A percentile compares a stretch with the other conserved stretches of the same genome.
These are phyloP conservation scores for Anthonomus grandis DNA, from an alignment of 1,140 invertebrate species.

Conservation along the genomic window DNA sequence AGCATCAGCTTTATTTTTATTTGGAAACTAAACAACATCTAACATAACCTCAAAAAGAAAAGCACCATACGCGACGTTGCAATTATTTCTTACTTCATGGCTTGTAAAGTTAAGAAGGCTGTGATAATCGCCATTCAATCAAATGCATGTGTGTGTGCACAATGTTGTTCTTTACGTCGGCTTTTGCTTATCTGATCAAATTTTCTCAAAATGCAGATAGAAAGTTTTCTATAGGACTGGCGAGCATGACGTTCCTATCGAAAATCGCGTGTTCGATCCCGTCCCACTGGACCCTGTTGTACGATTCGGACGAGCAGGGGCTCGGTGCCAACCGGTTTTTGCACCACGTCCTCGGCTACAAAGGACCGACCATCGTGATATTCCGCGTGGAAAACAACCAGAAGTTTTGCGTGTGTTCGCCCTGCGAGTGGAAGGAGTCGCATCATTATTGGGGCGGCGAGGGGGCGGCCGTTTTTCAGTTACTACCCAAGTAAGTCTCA, in stretches of 20 bases:
- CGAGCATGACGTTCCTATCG: slow-evolving; percentile 59
- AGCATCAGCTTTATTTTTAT: too few species aligned
- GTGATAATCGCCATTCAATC: too few species aligned
- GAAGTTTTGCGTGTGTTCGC: slow-evolving; percentile 72
- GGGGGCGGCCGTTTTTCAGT: slow-evolving; percentile 72
- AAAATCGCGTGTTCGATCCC: slow-evolving; percentile 62
- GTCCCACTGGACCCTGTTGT: slow-evolving; percentile 81
- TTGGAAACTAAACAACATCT: too few species aligned
- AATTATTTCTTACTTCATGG: too few species aligned
- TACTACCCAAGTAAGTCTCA: slow-evolving; percentile 68
- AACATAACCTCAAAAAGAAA: too few species aligned
- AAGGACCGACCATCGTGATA: slow-evolving; percentile 78
- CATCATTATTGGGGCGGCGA: slow-evolving; percentile 80
- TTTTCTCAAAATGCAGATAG: too few species aligned
- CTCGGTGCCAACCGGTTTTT: slow-evolving; percentile 82
- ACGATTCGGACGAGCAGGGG: slow-evolving; percentile 80
- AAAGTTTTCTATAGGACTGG: slow-evolving; percentile 47
- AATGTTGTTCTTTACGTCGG: too few species aligned
- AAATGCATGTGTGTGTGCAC: too few species aligned
- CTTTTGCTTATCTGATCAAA: too few species aligned
- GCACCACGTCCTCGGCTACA: slow-evolving; percentile 82
- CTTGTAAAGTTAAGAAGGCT: too few species aligned
- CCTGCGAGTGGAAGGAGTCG: slow-evolving; percentile 82
- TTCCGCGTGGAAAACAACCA: slow-evolving; percentile 64
- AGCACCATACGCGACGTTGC: too few species aligned